phyloP scores from a whole-genome alignment of 1,140 invertebrate species.

The Lycorma delicatula region DNA sequence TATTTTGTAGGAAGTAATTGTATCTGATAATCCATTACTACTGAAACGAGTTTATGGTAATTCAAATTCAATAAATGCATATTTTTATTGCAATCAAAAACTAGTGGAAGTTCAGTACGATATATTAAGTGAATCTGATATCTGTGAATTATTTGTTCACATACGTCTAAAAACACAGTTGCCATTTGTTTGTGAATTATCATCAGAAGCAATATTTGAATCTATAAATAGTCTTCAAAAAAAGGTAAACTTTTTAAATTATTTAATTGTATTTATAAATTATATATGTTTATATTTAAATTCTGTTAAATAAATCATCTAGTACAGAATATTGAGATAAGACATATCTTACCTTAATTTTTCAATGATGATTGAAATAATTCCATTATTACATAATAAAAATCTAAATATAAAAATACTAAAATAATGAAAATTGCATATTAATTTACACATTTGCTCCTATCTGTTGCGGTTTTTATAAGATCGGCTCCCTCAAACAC shows the following conservation, averaged over 20 bases:
- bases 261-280: too few relatives aligned
- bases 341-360: too few relatives aligned
- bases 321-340: too few relatives aligned
- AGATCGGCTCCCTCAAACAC: too few relatives aligned
- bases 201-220: background rate
- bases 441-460: too few relatives aligned
- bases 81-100: slow-evolving; percentile 60
- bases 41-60: slow-evolving; percentile 3
- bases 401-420: too few relatives aligned
- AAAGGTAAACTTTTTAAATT: slow-evolving; percentile 26
- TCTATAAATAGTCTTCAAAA: slow-evolving; percentile 14
- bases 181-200: slow-evolving; percentile 7
- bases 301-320: too few relatives aligned
- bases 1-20: slow-evolving; percentile 11
- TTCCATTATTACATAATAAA: too few relatives aligned
- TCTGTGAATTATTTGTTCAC: slow-evolving; percentile 57
- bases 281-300: too few relatives aligned
- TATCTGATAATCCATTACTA: slow-evolving; percentile 15
- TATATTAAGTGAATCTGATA: slow-evolving; percentile 48
- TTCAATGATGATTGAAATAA: too few relatives aligned
- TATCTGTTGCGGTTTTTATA: too few relatives aligned
- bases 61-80: slow-evolving; percentile 42
- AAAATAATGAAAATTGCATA: too few relatives aligned
- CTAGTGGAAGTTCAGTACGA: slow-evolving; percentile 52
- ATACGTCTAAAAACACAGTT: slow-evolving; percentile 42